Conservation (phyloP, 2,888 invertebrate species). For the Azorinus chamasolen region DNA sequence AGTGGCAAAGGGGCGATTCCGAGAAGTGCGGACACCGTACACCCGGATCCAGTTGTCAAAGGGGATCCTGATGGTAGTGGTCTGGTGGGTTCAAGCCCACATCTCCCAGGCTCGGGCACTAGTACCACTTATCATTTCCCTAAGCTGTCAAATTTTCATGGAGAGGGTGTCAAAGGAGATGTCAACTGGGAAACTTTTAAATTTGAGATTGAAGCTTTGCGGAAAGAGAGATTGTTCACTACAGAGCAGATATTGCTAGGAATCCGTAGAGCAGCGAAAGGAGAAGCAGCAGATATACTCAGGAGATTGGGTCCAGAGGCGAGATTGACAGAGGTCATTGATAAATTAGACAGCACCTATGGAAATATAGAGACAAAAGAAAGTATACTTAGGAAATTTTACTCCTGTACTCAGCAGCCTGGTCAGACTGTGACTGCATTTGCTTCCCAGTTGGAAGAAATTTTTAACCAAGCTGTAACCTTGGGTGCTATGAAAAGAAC, state of each 20-base stretch:
- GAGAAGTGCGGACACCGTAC: too few species aligned
- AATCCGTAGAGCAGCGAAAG: not conserved
- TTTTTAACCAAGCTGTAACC: conserved; percentile 6
- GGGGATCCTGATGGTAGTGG: too few species aligned
- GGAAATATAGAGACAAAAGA: conserved; percentile 9
- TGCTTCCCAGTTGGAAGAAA: conserved; percentile 5
- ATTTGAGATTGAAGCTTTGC: conserved; percentile 7
- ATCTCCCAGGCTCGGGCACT: too few species aligned
- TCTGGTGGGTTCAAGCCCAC: too few species aligned
- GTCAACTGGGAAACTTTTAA: too few species aligned
- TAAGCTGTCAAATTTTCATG: conserved; percentile 18
- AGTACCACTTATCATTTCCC: too few species aligned
- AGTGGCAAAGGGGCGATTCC: too few species aligned
- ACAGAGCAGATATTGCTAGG: conserved; percentile 2
- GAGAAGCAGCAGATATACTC: conserved; percentile 14
- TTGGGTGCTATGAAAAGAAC: not conserved
- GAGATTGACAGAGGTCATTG: not conserved
- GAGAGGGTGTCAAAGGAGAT: conserved; percentile 23
- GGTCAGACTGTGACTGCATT: not conserved
- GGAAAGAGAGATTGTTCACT: not conserved
- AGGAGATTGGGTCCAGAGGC: not conserved
- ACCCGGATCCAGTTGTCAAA: too few species aligned
- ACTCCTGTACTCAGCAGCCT: conserved; percentile 1
- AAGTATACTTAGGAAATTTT: conserved; percentile 12
- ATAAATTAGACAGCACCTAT: not conserved